phyloP scores from a whole-genome alignment of 2,113 vertebrate genomes.

The Phyllostomus hastatus region DNA sequence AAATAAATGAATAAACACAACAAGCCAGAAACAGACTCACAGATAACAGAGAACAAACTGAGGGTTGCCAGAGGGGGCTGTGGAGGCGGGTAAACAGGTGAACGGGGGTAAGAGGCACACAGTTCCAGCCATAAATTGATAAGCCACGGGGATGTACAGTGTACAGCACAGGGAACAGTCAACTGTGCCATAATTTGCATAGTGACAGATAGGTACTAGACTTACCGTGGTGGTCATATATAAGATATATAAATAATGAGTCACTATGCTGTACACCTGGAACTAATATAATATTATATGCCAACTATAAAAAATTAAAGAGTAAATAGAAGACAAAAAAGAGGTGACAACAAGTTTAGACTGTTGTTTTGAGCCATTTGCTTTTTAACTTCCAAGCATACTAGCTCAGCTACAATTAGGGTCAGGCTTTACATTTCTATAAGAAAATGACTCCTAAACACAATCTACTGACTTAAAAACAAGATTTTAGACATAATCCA shows the following conservation, averaged over 20 bases:
- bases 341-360: background rate
- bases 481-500: background rate
- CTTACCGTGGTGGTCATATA: background rate
- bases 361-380: background rate
- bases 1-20: background rate
- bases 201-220: background rate
- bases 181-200: background rate
- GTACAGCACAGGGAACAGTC: background rate
- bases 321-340: background rate
- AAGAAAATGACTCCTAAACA: slow-evolving; percentile 31
- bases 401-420: background rate
- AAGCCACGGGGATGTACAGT: background rate
- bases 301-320: background rate
- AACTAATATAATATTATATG: background rate
- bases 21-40: background rate
- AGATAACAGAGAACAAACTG: background rate
- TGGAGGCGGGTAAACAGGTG: background rate
- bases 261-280: background rate
- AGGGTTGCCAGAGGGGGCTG: background rate
- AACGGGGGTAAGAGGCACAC: background rate
- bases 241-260: background rate
- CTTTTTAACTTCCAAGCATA: background rate
- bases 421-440: background rate
- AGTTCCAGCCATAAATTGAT: background rate
- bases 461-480: background rate